phyloP scores from a whole-genome alignment of 2,113 vertebrate genomes.

The Eretmochelys imbricata region DNA sequence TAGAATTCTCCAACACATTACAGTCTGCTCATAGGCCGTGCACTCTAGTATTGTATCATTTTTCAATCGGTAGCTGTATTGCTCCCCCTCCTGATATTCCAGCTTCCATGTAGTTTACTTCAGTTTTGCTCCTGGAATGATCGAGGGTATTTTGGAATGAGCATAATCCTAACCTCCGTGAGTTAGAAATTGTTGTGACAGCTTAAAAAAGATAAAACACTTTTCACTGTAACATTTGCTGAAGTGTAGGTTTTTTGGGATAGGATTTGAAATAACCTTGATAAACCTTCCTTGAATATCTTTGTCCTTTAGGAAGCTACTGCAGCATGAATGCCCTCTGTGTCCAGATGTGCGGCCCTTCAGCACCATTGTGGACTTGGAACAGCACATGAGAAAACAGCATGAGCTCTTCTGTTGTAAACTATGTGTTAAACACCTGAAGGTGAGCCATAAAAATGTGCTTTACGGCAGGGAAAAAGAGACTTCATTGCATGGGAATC shows the following conservation, averaged over 20 bases:
- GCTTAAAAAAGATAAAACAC: not conserved
- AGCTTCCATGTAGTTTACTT: not conserved
- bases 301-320: constrained; percentile 83
- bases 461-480: not conserved
- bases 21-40: not conserved
- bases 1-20: fast-evolving
- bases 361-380: constrained; percentile 90
- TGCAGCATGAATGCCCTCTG: constrained; percentile 88
- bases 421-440: constrained; percentile 93
- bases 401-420: constrained; percentile 98
- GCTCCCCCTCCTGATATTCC: not conserved
- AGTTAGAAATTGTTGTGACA: not conserved
- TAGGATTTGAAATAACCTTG: not conserved
- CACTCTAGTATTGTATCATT: not conserved
- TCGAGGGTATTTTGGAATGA: not conserved
- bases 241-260: not conserved
- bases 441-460: constrained; percentile 78
- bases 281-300: not conserved
- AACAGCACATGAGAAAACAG: constrained; percentile 97
- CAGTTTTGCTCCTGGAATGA: not conserved
- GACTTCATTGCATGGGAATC: fast-evolving
- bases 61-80: fast-evolving
- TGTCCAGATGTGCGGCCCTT: constrained; percentile 90
- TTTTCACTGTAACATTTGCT: not conserved
- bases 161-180: not conserved